Evolutionary conservation across 2,113 vertebrate species (phyloP).

Genomic region (Hyperopisus bebe): DNA sequence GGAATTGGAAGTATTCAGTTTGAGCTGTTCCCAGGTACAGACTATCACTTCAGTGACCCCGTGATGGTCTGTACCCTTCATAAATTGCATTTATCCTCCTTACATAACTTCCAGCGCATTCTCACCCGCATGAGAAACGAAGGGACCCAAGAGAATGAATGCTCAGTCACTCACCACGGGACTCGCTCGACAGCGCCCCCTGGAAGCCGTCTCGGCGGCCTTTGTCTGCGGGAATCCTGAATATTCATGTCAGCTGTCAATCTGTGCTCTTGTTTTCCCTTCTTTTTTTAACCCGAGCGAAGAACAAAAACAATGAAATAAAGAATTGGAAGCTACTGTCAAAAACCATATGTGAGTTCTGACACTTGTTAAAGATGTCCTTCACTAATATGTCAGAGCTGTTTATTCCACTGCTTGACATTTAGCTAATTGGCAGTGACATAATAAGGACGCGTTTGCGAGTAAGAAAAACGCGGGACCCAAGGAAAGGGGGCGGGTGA

Average conservation of each 20-base stretch:
- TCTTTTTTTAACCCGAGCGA: constrained; percentile 13
- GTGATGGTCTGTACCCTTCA: not conserved
- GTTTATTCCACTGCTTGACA: constrained; percentile 31
- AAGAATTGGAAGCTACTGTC: constrained; percentile 32
- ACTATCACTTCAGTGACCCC: not conserved
- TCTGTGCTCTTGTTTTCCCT: not conserved
- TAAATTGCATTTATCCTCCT: not conserved
- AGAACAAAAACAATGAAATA: constrained; percentile 4
- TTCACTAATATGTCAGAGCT: constrained; percentile 31
- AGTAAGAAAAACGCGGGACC: constrained; percentile 20
- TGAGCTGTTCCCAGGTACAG: not conserved
- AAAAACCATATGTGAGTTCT: constrained; percentile 31
- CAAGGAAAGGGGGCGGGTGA: not conserved
- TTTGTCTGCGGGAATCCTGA: not conserved
- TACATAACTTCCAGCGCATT: not conserved
- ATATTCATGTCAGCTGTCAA: constrained; percentile 4
- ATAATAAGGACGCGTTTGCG: constrained; percentile 45
- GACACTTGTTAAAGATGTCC: constrained; percentile 35
- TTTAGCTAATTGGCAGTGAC: constrained; percentile 50
- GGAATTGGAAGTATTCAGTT: not conserved
- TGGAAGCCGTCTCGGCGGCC: no score
- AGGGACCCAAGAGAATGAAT: not conserved
- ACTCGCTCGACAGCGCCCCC: not conserved
- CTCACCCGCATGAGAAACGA: not conserved
- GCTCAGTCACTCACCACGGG: not conserved